Evolutionary conservation across 1,140 invertebrate genomes (phyloP).

Genomic region (Drosophila kikkawai): DNA sequence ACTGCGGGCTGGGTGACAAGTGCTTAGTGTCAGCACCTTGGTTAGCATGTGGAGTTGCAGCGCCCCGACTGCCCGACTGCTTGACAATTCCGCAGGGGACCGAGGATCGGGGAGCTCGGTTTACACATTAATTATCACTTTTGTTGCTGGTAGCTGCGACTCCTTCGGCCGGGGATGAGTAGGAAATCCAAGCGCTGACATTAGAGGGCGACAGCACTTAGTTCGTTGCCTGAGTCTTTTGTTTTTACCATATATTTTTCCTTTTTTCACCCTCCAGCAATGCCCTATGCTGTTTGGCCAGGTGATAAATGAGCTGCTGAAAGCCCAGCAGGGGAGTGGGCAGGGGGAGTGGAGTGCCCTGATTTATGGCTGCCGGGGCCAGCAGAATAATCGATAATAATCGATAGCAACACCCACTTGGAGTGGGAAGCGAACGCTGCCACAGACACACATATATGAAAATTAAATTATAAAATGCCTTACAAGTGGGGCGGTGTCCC

Average conservation of each 20-base stretch:
- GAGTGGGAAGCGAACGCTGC: constrained; percentile 42
- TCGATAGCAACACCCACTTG: constrained; percentile 76
- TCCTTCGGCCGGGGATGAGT: constrained; percentile 10
- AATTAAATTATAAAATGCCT: constrained; percentile 83
- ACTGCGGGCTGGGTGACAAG: constrained; percentile 72
- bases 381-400: constrained; percentile 79
- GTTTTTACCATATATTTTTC: constrained; percentile 37
- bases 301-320: constrained; percentile 80
- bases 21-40: constrained; percentile 81
- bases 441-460: constrained; percentile 58
- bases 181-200: constrained; percentile 50
- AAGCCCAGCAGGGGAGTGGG: constrained; percentile 39
- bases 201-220: constrained; percentile 67
- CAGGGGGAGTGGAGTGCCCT: constrained; percentile 12
- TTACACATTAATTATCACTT: constrained; percentile 84
- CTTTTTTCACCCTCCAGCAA: not conserved
- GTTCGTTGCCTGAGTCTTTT: constrained; percentile 74
- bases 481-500: constrained; percentile 70
- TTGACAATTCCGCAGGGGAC: constrained; percentile 67
- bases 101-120: constrained; percentile 48
- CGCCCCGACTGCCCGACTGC: not conserved
- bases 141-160: constrained; percentile 59
- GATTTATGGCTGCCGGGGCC: constrained; percentile 69
- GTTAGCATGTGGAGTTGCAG: constrained; percentile 70
- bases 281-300: constrained; percentile 46